Evolutionary conservation across 2,113 vertebrate species (phyloP).

Genomic region (Trachemys scripta): DNA sequence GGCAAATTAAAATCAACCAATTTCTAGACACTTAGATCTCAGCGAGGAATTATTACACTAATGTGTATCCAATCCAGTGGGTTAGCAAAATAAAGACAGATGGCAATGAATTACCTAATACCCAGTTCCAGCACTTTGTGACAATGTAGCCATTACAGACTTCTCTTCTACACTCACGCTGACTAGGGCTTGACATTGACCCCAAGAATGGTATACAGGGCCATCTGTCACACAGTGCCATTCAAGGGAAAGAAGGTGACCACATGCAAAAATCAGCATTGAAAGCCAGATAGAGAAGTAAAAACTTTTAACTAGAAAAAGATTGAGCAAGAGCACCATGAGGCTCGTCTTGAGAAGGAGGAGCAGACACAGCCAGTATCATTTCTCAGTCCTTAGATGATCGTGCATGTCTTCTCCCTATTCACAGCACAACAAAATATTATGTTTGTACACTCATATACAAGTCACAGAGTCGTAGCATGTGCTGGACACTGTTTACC

Average conservation of each 20-base stretch:
- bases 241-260: conserved; percentile 36
- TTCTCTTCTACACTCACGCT: conserved; percentile 45
- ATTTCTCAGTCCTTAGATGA: not conserved
- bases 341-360: not conserved
- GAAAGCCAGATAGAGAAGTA: not conserved
- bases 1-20: not conserved
- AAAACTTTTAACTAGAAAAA: conserved; percentile 8
- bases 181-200: conserved; percentile 54
- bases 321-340: not conserved
- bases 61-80: not conserved
- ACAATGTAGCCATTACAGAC: conserved; percentile 29
- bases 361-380: not conserved
- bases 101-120: conserved; percentile 51
- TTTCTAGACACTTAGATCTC: not conserved
- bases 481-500: not conserved
- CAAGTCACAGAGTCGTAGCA: not conserved
- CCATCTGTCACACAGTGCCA: conserved; percentile 27
- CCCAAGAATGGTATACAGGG: conserved; percentile 40
- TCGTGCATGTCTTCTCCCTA: not conserved
- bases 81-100: conserved; percentile 57
- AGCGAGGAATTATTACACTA: conserved; percentile 1
- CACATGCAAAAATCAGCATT: not conserved
- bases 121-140: conserved; percentile 41
- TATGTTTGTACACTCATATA: not conserved
- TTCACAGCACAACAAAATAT: not conserved